A percentile compares a stretch with the other conserved stretches of the same genome.
phyloP scores from a whole-genome alignment of 2,888 invertebrate genomes.

The Drosophila mercatorum region DNA sequence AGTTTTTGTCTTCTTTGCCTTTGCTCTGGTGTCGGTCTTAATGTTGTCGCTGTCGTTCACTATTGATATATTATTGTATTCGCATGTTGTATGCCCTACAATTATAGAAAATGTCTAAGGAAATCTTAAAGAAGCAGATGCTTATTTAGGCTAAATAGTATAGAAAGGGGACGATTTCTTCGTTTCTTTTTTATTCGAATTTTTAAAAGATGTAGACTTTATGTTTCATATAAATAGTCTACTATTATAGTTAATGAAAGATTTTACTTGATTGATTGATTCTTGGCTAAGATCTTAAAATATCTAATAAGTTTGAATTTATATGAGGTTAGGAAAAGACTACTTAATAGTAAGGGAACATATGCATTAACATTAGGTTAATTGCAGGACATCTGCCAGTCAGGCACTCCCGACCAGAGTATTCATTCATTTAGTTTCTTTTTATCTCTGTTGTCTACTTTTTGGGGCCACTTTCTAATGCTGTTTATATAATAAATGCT shows the following conservation, averaged over 20 bases:
- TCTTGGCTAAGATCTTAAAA: too few species aligned
- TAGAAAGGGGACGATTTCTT: too few species aligned
- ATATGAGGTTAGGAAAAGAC: neutral
- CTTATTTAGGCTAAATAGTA: neutral
- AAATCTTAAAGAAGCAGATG: neutral
- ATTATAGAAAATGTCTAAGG: too few species aligned
- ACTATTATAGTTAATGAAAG: too few species aligned
- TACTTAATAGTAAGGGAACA: too few species aligned
- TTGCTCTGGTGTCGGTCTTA: slow-evolving; percentile 45
- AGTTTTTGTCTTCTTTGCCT: slow-evolving; percentile 29
- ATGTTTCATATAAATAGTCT: neutral
- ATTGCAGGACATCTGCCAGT: neutral
- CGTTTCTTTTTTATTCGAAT: too few species aligned
- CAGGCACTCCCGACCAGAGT: neutral
- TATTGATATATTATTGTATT: slow-evolving; percentile 18
- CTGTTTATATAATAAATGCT: slow-evolving; percentile 56
- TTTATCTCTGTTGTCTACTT: slow-evolving; percentile 18
- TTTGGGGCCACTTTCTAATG: slow-evolving; percentile 44
- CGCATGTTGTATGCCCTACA: neutral
- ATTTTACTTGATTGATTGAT: too few species aligned
- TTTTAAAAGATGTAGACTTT: neutral
- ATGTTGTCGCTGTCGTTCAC: slow-evolving; percentile 40
- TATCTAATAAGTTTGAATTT: too few species aligned
- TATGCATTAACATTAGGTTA: neutral
- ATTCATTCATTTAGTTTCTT: neutral